phyloP scores from a whole-genome alignment of 2,888 invertebrate species.

The Lissonota sp. region DNA sequence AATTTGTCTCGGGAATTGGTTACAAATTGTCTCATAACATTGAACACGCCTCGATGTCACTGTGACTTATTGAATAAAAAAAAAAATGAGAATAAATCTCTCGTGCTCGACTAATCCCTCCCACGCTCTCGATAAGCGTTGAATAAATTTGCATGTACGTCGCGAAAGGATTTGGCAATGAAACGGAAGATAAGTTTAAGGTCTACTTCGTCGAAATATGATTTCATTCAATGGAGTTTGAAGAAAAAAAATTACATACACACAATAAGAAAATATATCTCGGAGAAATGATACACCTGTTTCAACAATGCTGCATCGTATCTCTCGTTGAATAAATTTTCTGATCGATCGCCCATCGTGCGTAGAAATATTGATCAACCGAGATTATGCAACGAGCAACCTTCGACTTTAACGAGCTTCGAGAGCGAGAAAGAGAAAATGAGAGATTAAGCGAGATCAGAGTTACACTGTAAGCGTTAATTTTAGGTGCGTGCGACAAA shows the following conservation, averaged over 20 bases:
- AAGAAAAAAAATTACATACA: not conserved
- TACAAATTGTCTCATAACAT: conserved; percentile 26
- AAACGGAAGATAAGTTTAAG: conserved; percentile 37
- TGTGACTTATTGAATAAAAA: conserved; percentile 42
- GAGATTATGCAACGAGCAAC: conserved; percentile 47
- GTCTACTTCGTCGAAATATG: conserved; percentile 51
- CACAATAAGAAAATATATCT: conserved; percentile 39
- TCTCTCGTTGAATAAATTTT: conserved; percentile 37
- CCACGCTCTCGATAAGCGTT: conserved; percentile 43
- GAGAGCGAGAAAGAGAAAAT: not conserved
- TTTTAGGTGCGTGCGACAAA: conserved; percentile 8
- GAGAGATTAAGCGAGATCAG: not conserved
- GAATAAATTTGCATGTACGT: conserved; percentile 59
- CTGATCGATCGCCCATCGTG: conserved; percentile 36
- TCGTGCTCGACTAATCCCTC: conserved; percentile 56
- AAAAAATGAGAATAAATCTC: not conserved
- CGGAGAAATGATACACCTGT: conserved; percentile 9
- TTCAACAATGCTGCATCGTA: conserved; percentile 29
- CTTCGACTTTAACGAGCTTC: conserved; percentile 38
- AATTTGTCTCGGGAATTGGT: conserved; percentile 25
- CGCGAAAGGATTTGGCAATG: conserved; percentile 57
- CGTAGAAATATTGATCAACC: conserved; percentile 24
- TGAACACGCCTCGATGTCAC: conserved; percentile 31
- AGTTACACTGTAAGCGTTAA: conserved; percentile 8
- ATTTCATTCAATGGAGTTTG: conserved; percentile 52